Evolutionary conservation across 2,113 vertebrate genomes (phyloP).

Genomic region (Sceloporus tristichus): DNA sequence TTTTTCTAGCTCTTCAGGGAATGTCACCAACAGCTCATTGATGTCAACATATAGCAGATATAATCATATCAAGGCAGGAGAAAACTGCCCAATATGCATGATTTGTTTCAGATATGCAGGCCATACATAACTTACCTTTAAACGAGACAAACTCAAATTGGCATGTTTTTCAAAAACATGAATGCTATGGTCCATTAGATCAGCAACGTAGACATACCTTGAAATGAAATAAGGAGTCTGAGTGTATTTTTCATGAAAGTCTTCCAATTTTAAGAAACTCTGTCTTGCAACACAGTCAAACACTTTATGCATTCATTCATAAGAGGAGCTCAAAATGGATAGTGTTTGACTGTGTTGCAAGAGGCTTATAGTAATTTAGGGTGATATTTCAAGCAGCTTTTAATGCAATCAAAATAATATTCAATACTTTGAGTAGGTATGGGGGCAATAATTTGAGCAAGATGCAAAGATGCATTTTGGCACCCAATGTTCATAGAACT

Average conservation of each 20-base stretch:
- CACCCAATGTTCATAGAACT: too few relatives aligned
- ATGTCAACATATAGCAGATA: neutral
- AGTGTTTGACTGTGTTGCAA: neutral
- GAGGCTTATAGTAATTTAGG: neutral
- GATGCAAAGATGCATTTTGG: too few relatives aligned
- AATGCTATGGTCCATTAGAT: conserved; percentile 76
- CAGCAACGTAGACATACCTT: conserved; percentile 89
- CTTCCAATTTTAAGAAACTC: neutral
- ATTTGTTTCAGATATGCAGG: neutral
- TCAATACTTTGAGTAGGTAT: too few relatives aligned
- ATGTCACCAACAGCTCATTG: neutral
- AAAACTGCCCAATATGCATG: neutral
- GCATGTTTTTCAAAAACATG: conserved; percentile 84
- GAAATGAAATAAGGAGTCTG: conserved; percentile 45
- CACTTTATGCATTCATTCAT: neutral
- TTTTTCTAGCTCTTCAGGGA: neutral
- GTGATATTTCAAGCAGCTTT: neutral
- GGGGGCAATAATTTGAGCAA: too few relatives aligned
- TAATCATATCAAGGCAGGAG: neutral
- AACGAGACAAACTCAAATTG: conserved; percentile 78
- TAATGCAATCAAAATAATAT: too few relatives aligned
- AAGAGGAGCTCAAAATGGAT: conserved; percentile 5
- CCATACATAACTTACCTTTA: conserved; percentile 83
- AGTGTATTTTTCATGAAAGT: neutral
- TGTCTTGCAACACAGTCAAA: neutral